Evolutionary conservation across 2,888 invertebrate species (phyloP).

Genomic region (Drosophila mimetica): DNA sequence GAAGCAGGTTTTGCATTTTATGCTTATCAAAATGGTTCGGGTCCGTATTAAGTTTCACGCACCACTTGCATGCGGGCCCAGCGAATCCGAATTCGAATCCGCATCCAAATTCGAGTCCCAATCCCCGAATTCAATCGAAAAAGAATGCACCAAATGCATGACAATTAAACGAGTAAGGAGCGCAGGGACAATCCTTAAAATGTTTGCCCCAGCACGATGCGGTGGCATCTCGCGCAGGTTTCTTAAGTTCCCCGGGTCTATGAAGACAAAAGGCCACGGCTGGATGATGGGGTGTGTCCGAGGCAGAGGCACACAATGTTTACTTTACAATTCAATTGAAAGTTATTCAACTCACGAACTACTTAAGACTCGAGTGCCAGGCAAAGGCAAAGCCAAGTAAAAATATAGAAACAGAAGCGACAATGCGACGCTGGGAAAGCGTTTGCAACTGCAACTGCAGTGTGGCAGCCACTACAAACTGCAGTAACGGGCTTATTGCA

Average conservation of each 20-base stretch:
- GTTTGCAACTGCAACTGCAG: slow-evolving; percentile 39
- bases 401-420: slow-evolving; percentile 48
- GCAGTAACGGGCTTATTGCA: slow-evolving; percentile 62
- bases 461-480: slow-evolving; percentile 16
- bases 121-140: slow-evolving; percentile 18
- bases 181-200: slow-evolving; percentile 69
- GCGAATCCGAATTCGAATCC: slow-evolving; percentile 15
- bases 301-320: slow-evolving; percentile 75
- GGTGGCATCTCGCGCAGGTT: slow-evolving; percentile 39
- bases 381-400: slow-evolving; percentile 24
- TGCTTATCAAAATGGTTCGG: slow-evolving; percentile 73
- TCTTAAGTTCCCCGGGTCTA: slow-evolving; percentile 14
- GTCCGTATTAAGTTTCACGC: slow-evolving; percentile 74
- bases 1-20: slow-evolving; percentile 78
- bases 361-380: slow-evolving; percentile 71
- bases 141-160: slow-evolving; percentile 77
- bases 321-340: slow-evolving; percentile 82
- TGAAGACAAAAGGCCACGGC: slow-evolving; percentile 61
- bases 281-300: slow-evolving; percentile 69
- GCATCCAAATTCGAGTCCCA: slow-evolving; percentile 9
- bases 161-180: slow-evolving; percentile 65
- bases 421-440: slow-evolving; percentile 67
- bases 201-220: slow-evolving; percentile 66
- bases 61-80: slow-evolving; percentile 71
- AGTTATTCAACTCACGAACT: slow-evolving; percentile 82